Percentiles rank a stretch among this genome's conserved stretches.
phyloP scores from a whole-genome alignment of 2,888 invertebrate species.

The Papilio gigon region DNA sequence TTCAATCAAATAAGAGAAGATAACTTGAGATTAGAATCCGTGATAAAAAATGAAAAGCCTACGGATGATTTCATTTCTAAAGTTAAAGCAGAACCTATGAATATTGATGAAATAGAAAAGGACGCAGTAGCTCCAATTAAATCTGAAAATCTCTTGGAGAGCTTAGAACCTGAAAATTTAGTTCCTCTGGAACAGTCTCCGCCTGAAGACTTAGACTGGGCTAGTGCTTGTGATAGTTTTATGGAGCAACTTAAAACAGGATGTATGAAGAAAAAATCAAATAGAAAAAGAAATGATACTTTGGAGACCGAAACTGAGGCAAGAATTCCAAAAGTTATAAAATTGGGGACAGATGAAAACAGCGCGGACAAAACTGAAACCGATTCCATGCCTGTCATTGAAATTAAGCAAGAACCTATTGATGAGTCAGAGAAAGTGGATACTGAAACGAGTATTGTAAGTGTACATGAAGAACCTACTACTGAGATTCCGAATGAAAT shows the following conservation, averaged over 20 bases:
- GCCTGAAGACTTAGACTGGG: slow-evolving; percentile 80
- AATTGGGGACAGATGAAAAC: slow-evolving; percentile 11
- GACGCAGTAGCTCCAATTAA: slow-evolving; percentile 77
- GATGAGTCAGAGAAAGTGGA: slow-evolving; percentile 63
- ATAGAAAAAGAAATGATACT: slow-evolving; percentile 76
- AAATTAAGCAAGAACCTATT: slow-evolving; percentile 67
- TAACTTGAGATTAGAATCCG: slow-evolving; percentile 74
- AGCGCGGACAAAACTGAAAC: slow-evolving; percentile 15
- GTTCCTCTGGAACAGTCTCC: slow-evolving; percentile 46
- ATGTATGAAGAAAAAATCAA: slow-evolving; percentile 81
- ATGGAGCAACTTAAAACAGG: slow-evolving; percentile 87
- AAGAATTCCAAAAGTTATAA: slow-evolving; percentile 48
- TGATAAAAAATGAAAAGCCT: slow-evolving; percentile 84
- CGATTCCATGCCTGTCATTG: slow-evolving; percentile 41
- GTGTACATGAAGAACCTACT: slow-evolving; percentile 11
- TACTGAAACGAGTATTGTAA: slow-evolving; percentile 40
- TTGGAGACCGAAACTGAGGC: slow-evolving; percentile 57
- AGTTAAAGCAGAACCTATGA: slow-evolving; percentile 86
- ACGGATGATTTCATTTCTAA: slow-evolving; percentile 79
- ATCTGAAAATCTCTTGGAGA: slow-evolving; percentile 63
- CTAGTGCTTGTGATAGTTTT: slow-evolving; percentile 89
- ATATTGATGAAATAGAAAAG: slow-evolving; percentile 85
- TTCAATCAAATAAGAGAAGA: slow-evolving; percentile 79
- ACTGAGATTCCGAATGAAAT: neutral
- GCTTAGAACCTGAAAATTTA: slow-evolving; percentile 48